Conservation (phyloP, 2,797 vertebrate species). For the Pogoniulus pusillus region DNA sequence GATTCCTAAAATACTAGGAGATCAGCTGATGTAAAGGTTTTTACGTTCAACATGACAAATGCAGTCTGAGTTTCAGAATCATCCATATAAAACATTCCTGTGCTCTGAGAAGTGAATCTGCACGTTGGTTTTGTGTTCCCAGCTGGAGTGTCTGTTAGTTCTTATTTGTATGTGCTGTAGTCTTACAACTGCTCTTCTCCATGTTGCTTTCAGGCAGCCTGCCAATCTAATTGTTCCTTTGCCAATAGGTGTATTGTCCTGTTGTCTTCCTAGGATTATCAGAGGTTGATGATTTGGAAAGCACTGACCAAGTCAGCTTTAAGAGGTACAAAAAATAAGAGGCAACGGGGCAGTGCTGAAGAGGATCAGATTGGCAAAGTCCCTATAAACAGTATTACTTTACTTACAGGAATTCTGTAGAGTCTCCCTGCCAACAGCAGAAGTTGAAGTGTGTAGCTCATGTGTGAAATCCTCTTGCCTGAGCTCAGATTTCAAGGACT, state of each 20-base stretch:
- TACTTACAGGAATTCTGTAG: neutral
- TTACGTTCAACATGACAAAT: neutral
- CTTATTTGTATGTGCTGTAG: neutral
- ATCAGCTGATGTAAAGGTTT: neutral
- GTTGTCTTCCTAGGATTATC: neutral
- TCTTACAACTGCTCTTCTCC: neutral
- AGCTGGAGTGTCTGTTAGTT: neutral
- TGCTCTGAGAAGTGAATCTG: neutral
- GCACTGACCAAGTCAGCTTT: neutral
- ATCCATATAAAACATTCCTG: neutral
- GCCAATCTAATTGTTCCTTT: neutral
- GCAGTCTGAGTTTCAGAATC: neutral
- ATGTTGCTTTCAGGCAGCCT: neutral
- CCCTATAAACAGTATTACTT: neutral
- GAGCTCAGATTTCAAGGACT: slow-evolving; percentile 33
- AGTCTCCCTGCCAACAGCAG: slow-evolving; percentile 29
- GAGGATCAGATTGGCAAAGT: neutral
- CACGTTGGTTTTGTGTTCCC: neutral
- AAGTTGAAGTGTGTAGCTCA: neutral
- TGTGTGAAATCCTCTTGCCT: slow-evolving; percentile 51
- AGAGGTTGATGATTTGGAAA: slow-evolving; percentile 5
- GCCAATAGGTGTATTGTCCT: neutral
- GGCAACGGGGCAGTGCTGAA: neutral
- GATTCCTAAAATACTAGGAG: neutral
- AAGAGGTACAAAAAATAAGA: neutral